These are phyloP conservation scores for Lomographa bimaculata DNA, from an alignment of 2,888 invertebrate species.

Conservation along the genomic window DNA sequence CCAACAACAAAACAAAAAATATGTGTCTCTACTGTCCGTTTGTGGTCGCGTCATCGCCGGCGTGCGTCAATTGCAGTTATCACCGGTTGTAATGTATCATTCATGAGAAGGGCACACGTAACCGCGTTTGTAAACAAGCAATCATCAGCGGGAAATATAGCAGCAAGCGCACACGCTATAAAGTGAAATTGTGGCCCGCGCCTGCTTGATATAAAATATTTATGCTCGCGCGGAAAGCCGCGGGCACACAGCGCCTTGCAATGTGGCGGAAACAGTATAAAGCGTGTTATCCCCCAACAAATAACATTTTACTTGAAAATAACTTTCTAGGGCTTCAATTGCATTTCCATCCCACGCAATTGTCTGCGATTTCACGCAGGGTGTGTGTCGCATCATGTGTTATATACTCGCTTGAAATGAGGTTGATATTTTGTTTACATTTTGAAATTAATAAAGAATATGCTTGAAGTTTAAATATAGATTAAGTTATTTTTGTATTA, in stretches of 20 bases:
- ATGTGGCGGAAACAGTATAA: conserved; percentile 49
- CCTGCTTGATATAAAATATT: conserved; percentile 62
- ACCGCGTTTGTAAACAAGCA: conserved; percentile 42
- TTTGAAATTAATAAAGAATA: too few species aligned
- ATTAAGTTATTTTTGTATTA: too few species aligned
- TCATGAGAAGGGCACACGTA: conserved; percentile 26
- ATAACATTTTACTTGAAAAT: conserved; percentile 53
- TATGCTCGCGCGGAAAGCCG: conserved; percentile 48
- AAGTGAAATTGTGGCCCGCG: conserved; percentile 53
- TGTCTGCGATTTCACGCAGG: conserved; percentile 25
- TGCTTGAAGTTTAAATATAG: too few species aligned
- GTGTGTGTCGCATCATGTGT: conserved; percentile 15
- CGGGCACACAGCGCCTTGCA: conserved; percentile 43
- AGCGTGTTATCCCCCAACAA: conserved; percentile 54
- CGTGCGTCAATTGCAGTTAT: conserved; percentile 26
- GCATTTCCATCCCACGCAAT: conserved; percentile 32
- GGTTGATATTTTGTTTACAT: too few species aligned
- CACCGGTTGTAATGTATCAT: conserved; percentile 30
- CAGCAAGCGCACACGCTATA: conserved; percentile 41
- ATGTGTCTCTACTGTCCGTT: too few species aligned
- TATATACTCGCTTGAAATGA: too few species aligned
- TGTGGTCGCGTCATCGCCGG: conserved; percentile 4
- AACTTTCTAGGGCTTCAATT: conserved; percentile 39
- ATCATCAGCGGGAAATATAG: conserved; percentile 43
- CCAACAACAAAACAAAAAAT: too few species aligned